A percentile compares a stretch with the other conserved stretches of the same genome.
phyloP scores from a whole-genome alignment of 2,888 invertebrate species.

The Ophonus ardosiacus region DNA sequence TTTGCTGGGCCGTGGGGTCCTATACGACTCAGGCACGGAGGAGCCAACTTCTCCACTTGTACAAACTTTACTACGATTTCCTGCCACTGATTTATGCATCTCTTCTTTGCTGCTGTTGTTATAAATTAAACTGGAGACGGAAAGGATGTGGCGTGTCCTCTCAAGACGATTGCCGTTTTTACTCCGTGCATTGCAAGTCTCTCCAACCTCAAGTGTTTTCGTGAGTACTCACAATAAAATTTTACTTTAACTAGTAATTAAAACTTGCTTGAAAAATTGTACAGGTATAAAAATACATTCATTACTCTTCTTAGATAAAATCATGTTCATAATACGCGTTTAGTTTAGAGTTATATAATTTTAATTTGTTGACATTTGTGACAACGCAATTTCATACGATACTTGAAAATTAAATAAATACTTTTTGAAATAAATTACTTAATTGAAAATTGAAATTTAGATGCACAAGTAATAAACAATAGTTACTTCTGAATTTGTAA shows the following conservation, averaged over 20 bases:
- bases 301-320: too few relatives aligned
- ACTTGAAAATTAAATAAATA: too few relatives aligned
- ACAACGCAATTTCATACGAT: too few relatives aligned
- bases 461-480: too few relatives aligned
- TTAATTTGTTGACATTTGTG: too few relatives aligned
- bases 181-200: neutral
- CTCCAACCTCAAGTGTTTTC: constrained; percentile 1
- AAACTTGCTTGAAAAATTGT: neutral
- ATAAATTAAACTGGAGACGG: constrained; percentile 62
- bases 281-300: neutral
- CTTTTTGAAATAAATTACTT: too few relatives aligned
- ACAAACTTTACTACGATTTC: constrained; percentile 61
- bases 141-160: constrained; percentile 59
- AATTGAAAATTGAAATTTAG: too few relatives aligned
- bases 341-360: too few relatives aligned
- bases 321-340: too few relatives aligned
- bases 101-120: constrained; percentile 61
- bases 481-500: too few relatives aligned
- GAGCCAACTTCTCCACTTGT: constrained; percentile 59
- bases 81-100: constrained; percentile 60
- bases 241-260: neutral
- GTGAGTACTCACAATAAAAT: neutral
- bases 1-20: neutral
- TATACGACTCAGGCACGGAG: constrained; percentile 52
- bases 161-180: constrained; percentile 61